These are phyloP conservation scores for Hoplias malabaricus DNA, from an alignment of 2,113 vertebrate genomes.

Conservation along the genomic window DNA sequence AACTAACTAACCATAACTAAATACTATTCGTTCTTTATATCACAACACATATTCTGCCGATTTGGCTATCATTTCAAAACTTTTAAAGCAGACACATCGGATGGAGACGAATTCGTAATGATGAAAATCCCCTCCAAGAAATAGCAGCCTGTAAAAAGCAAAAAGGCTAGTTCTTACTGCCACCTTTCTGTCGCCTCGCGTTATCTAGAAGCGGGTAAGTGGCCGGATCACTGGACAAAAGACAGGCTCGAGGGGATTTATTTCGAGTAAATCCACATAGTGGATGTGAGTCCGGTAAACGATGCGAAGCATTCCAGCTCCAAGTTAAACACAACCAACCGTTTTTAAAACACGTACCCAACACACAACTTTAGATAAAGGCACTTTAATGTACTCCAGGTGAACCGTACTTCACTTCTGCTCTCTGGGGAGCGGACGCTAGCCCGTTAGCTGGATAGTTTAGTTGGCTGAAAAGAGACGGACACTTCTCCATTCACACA, in stretches of 20 bases:
- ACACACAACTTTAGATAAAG: background rate
- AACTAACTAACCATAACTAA: too few relatives aligned
- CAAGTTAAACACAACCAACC: background rate
- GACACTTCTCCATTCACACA: conserved; percentile 21
- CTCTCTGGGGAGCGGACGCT: background rate
- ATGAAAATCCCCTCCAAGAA: background rate
- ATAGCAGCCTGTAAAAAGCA: too few relatives aligned
- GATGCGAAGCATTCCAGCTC: conserved; percentile 5
- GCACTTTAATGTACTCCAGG: conserved; percentile 2
- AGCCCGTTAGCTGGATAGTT: conserved; percentile 21
- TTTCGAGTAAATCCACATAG: background rate
- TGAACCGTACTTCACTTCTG: background rate
- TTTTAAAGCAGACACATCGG: conserved; percentile 19
- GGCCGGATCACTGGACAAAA: background rate
- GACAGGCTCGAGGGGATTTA: conserved; percentile 2
- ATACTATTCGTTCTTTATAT: background rate
- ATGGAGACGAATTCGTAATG: background rate
- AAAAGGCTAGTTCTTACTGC: background rate
- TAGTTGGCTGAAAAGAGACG: conserved; percentile 4
- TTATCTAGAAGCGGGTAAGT: background rate
- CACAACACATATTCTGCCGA: background rate
- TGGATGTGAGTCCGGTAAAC: conserved; percentile 5
- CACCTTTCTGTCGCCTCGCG: background rate
- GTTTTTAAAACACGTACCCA: background rate
- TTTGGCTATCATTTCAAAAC: conserved; percentile 14